These are phyloP conservation scores for Lepus townsendii DNA, from an alignment of 2,797 vertebrate species.

Conservation along the genomic window DNA sequence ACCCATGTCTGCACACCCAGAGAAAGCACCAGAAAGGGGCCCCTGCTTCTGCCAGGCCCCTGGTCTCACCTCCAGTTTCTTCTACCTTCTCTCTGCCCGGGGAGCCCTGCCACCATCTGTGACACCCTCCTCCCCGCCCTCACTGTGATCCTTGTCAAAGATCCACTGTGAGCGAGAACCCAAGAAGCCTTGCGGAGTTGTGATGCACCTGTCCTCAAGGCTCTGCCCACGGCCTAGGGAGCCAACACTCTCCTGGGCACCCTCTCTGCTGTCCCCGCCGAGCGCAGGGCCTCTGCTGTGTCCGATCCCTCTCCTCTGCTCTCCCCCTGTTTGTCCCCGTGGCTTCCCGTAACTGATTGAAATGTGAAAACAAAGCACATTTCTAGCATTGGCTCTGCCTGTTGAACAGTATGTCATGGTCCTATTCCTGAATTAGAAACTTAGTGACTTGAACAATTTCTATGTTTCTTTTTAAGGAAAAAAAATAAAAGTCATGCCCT, in stretches of 20 bases:
- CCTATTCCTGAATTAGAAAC: conserved; percentile 74
- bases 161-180: neutral
- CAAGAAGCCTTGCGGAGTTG: neutral
- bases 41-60: neutral
- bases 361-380: conserved; percentile 66
- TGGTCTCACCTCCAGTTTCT: neutral
- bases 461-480: conserved; percentile 74
- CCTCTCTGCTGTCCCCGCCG: neutral
- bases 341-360: conserved; percentile 51
- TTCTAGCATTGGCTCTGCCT: conserved; percentile 67
- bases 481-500: conserved; percentile 36
- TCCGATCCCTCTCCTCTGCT: neutral
- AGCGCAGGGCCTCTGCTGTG: neutral
- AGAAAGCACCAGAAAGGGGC: neutral
- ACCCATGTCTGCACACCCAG: neutral
- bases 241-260: neutral
- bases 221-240: neutral
- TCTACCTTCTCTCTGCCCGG: neutral
- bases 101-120: neutral
- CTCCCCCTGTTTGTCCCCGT: neutral
- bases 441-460: conserved; percentile 74
- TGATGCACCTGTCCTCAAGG: neutral
- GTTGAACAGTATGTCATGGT: conserved; percentile 67
- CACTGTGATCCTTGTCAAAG: neutral
- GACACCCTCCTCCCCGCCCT: neutral